Evolutionary conservation across 2,113 vertebrate genomes (phyloP).

Genomic region (Cryptomyrus ogoouensis): DNA sequence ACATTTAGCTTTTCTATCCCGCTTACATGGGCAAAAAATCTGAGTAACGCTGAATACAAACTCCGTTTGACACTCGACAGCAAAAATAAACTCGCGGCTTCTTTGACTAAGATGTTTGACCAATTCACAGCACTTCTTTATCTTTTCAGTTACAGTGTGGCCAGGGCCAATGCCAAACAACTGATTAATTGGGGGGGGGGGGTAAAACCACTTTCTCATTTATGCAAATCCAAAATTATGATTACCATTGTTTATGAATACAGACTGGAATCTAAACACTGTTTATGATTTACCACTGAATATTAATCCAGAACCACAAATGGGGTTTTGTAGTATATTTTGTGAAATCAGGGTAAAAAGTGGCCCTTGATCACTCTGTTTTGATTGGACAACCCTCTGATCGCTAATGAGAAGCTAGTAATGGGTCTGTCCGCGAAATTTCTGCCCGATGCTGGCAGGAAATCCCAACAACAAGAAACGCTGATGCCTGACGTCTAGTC

Average conservation of each 20-base stretch:
- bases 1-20: not conserved
- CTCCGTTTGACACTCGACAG: not conserved
- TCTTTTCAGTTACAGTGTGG: not conserved
- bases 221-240: not conserved
- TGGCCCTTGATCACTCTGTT: not conserved
- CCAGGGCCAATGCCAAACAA: not conserved
- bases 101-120: not conserved
- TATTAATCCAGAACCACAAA: not conserved
- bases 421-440: not conserved
- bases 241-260: not conserved
- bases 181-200: not conserved
- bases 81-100: not conserved
- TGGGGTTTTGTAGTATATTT: not conserved
- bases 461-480: slow-evolving; percentile 28
- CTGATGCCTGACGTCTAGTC: slow-evolving; percentile 41
- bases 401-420: not conserved
- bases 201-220: not conserved
- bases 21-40: not conserved
- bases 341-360: not conserved
- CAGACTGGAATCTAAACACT: not conserved
- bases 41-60: not conserved
- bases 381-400: not conserved
- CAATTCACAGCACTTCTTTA: not conserved
- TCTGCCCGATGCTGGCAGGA: slow-evolving; percentile 8
- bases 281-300: not conserved